Percentiles rank a stretch among this genome's conserved stretches.
These are phyloP conservation scores for Okamejei kenojei DNA, from an alignment of 2,797 vertebrate species.

Conservation along the genomic window DNA sequence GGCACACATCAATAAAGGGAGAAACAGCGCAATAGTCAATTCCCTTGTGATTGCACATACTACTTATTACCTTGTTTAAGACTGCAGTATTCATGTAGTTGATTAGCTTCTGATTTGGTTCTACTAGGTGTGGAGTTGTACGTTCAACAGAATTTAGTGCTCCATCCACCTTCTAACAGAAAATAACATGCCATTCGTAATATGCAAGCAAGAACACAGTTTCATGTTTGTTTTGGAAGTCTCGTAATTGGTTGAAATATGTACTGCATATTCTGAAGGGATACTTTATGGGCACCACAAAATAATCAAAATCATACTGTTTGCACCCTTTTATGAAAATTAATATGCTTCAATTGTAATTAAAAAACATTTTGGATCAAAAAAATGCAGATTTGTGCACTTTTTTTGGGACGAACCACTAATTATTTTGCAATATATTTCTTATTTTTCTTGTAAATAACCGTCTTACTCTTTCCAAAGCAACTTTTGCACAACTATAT, in stretches of 20 bases:
- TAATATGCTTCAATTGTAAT: neutral
- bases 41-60: neutral
- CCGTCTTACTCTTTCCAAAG: neutral
- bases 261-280: neutral
- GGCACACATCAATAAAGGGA: conserved; percentile 31
- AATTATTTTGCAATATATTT: neutral
- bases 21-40: neutral
- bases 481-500: neutral
- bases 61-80: conserved; percentile 13
- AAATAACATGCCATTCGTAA: conserved; percentile 54
- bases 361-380: neutral
- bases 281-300: neutral
- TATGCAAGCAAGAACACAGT: conserved; percentile 6
- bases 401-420: neutral
- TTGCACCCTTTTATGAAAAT: neutral
- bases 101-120: conserved; percentile 41
- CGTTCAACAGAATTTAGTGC: conserved; percentile 41
- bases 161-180: conserved; percentile 51
- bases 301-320: neutral
- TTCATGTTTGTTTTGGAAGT: neutral
- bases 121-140: conserved; percentile 41
- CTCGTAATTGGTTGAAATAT: neutral
- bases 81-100: conserved; percentile 35
- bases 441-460: neutral
- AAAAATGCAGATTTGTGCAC: neutral